Conservation (phyloP, 1,140 invertebrate genomes). For the Stenopsyche tienmushanensis region DNA sequence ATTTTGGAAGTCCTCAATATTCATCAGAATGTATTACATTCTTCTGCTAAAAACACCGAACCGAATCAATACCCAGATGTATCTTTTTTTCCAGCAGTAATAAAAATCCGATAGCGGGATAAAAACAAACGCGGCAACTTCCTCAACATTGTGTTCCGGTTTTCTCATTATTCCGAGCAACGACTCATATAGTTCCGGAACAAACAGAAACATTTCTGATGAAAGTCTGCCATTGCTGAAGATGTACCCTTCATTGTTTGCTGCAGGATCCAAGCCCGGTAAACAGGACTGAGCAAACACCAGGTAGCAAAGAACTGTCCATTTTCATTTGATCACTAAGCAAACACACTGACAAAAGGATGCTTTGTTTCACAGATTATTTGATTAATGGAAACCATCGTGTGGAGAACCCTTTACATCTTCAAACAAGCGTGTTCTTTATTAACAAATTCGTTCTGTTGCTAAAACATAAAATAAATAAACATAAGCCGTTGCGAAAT, state of each 20-base stretch:
- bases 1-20: neutral
- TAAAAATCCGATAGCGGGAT: neutral
- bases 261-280: slow-evolving; percentile 4
- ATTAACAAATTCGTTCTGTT: too few relatives aligned
- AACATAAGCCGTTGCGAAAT: too few relatives aligned
- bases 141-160: slow-evolving; percentile 3
- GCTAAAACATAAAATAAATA: too few relatives aligned
- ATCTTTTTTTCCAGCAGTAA: too few relatives aligned
- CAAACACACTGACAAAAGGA: slow-evolving; percentile 12
- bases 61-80: too few relatives aligned
- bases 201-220: slow-evolving; percentile 14
- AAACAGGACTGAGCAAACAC: slow-evolving; percentile 14
- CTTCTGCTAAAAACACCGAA: neutral
- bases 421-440: too few relatives aligned
- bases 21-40: neutral
- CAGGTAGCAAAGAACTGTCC: slow-evolving; percentile 19
- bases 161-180: slow-evolving; percentile 19
- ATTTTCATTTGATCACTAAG: slow-evolving; percentile 21
- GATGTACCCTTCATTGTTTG: slow-evolving; percentile 15
- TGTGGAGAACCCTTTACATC: neutral
- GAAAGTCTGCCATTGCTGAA: slow-evolving; percentile 8
- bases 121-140: neutral
- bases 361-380: slow-evolving; percentile 15
- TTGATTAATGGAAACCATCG: slow-evolving; percentile 16
- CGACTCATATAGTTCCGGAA: slow-evolving; percentile 15